A percentile compares a stretch with the other conserved stretches of the same genome.
phyloP scores from a whole-genome alignment of 2,797 vertebrate genomes.

The Coluber constrictor region DNA sequence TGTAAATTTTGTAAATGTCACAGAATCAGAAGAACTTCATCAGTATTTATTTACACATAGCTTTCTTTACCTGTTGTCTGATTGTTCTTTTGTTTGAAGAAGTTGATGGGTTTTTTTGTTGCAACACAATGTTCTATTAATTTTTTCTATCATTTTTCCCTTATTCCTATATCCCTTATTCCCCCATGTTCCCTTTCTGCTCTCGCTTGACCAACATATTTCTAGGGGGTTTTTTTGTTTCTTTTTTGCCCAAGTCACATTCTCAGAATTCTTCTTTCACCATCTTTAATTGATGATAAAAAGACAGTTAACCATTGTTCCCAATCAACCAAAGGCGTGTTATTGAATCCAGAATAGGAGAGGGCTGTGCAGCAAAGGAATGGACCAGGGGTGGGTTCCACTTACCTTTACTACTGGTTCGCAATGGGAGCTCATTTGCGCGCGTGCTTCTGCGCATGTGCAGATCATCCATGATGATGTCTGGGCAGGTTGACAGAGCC shows the following conservation, averaged over 20 bases:
- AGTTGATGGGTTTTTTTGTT: neutral
- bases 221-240: neutral
- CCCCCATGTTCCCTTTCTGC: neutral
- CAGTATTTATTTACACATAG: neutral
- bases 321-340: neutral
- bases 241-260: neutral
- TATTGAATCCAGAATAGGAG: neutral
- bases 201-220: neutral
- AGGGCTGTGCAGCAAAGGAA: neutral
- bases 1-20: neutral
- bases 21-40: neutral
- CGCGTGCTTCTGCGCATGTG: too few relatives aligned
- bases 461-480: too few relatives aligned
- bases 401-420: too few relatives aligned
- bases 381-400: neutral
- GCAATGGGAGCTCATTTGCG: too few relatives aligned
- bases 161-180: neutral
- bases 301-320: neutral
- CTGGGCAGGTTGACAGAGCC: too few relatives aligned
- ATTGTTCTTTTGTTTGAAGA: neutral
- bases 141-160: neutral
- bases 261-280: neutral
- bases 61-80: neutral
- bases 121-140: neutral
- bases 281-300: neutral